Evolutionary conservation across 2,888 invertebrate genomes (phyloP).

Genomic region (Diarsia brunnea): DNA sequence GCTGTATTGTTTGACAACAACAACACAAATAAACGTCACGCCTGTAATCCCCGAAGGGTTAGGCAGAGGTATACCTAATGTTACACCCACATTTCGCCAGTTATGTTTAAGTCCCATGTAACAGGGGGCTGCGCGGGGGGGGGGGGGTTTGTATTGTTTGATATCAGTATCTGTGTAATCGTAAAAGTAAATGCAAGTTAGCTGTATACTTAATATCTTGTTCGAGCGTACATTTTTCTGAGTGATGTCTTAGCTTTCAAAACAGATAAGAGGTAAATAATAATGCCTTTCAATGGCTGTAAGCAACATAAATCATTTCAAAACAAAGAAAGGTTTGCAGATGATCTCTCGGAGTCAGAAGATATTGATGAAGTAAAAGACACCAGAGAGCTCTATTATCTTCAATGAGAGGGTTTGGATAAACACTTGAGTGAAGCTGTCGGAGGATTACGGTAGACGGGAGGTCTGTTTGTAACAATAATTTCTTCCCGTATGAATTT

Average conservation of each 20-base stretch:
- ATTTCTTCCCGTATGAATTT: neutral
- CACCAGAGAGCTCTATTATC: slow-evolving; percentile 38
- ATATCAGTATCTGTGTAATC: too few species aligned
- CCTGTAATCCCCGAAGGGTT: too few species aligned
- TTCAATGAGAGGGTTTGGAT: slow-evolving; percentile 24
- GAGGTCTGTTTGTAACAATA: neutral
- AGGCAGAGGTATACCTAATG: too few species aligned
- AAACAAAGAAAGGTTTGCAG: slow-evolving; percentile 42
- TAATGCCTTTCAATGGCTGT: slow-evolving; percentile 11
- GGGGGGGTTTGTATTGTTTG: too few species aligned
- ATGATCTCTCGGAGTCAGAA: neutral
- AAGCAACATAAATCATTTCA: slow-evolving; percentile 59
- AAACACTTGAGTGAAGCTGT: slow-evolving; percentile 10
- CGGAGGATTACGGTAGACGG: neutral
- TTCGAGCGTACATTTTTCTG: neutral
- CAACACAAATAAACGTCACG: too few species aligned
- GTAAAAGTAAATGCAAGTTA: too few species aligned
- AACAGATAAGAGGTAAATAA: slow-evolving; percentile 12
- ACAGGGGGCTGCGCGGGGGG: too few species aligned
- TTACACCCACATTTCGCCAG: too few species aligned
- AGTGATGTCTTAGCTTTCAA: neutral
- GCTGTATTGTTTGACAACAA: too few species aligned
- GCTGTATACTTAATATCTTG: too few species aligned
- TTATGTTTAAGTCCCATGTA: too few species aligned
- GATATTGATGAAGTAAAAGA: slow-evolving; percentile 56